Evolutionary conservation across 2,113 vertebrate species (phyloP), one percentile per base, ranked within the genome.

Genomic region (Saguinus midas): DNA sequence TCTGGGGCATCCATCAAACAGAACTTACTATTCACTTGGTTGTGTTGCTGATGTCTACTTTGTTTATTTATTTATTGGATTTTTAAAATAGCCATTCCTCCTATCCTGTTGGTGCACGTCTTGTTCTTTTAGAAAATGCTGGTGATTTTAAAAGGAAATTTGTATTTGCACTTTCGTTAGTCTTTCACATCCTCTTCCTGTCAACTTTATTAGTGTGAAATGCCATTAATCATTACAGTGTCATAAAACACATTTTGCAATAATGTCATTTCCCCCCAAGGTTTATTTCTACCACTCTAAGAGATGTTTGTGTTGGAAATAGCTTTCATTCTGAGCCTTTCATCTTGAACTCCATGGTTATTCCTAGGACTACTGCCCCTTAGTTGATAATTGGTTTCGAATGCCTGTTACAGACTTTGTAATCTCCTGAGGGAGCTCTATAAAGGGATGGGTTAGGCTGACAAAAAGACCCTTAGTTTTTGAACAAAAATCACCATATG

Each of bases 171-270:
- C 96, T 97, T 97, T 94, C 2, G 88, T 97, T 97, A 97, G 96
- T 94, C 92, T 97, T 97, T 92, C 87, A 40, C 88, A 96, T 97
- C 87, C 92, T 97, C 96, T 97, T 97, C 97, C 98, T 96, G 97
- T 97, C 98, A 94, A 91, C 79, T 90, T 94, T 96, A 96, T 97
- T 96, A 96, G 96, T 97, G 97, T 98, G 98, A 98, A 98, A 96
- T 97, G 95, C 96, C 94, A 97, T 98, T 97, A 96, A 96, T 98
- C 97, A 98, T 97, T 97, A 95, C 32, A 68, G 86, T 97, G 96
- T 97, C 95, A 96, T 97, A 97, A 97, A 97, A 98, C 94, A 91
- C 92, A 96, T 95, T 97, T 97, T 96, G 96, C 73, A 94, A 94
- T 94, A 96, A 95, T 91, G 80, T 90, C 91, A 72, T 97, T 95